Percentiles rank a stretch among this genome's conserved stretches.
Evolutionary conservation across 1,140 invertebrate genomes (phyloP).

Genomic region (Tenebrio molitor): DNA sequence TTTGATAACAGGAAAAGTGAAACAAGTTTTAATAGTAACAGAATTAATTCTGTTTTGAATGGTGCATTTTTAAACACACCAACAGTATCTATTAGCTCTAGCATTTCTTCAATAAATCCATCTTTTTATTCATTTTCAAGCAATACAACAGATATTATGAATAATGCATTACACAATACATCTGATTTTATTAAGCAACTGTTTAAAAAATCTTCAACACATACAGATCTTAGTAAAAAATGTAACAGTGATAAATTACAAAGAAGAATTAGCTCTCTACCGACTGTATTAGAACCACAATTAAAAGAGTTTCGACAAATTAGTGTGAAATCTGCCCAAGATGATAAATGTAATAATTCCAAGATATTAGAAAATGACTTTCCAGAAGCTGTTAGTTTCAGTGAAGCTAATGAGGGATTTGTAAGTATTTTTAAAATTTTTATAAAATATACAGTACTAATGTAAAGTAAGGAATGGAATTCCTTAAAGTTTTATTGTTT

Average conservation of each 20-base stretch:
- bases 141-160: background rate
- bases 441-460: no score
- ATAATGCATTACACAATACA: background rate
- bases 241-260: no score
- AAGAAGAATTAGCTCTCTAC: background rate
- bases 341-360: no score
- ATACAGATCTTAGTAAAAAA: background rate
- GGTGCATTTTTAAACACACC: background rate
- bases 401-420: background rate
- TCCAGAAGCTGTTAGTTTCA: background rate
- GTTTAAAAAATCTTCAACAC: background rate
- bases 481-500: no score
- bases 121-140: slow-evolving; percentile 14
- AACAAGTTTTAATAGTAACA: background rate
- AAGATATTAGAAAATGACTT: background rate
- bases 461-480: no score
- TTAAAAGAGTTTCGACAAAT: no score
- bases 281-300: background rate
- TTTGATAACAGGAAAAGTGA: no score
- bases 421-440: slow-evolving; percentile 1
- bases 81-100: slow-evolving; percentile 10
- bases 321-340: no score
- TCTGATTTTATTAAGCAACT: background rate
- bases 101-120: slow-evolving; percentile 14
- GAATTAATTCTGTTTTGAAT: background rate